Conservation (phyloP, 2,113 vertebrate species). For the Cyrtonyx montezumae region DNA sequence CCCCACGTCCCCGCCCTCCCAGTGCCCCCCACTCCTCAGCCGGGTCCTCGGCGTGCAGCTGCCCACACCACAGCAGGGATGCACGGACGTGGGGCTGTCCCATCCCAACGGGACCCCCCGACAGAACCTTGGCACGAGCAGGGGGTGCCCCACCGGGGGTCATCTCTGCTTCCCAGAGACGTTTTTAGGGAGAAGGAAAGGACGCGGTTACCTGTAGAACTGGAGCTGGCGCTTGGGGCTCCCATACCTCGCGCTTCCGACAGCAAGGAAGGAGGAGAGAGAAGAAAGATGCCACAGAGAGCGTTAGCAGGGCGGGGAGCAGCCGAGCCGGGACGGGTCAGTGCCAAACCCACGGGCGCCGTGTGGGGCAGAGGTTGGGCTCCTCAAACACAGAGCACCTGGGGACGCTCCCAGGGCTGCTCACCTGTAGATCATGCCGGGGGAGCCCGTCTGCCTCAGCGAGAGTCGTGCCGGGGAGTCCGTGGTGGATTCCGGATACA, state of each 20-base stretch:
- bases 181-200: background rate
- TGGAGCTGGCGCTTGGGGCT: conserved; percentile 99
- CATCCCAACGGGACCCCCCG: background rate
- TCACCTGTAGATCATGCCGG: conserved; percentile 99
- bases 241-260: conserved; percentile 96
- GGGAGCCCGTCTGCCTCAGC: conserved; percentile 94
- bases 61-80: no score
- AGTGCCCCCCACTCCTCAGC: background rate
- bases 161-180: background rate
- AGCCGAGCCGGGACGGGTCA: background rate
- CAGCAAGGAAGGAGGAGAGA: conserved; percentile 73
- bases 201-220: conserved; percentile 95
- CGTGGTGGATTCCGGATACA: conserved; percentile 99
- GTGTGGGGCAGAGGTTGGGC: no score
- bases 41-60: background rate
- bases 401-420: background rate
- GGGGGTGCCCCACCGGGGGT: no score
- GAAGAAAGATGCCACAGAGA: conserved; percentile 74
- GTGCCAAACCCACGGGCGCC: no score
- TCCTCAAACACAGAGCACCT: fast-evolving
- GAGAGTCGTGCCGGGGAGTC: conserved; percentile 98
- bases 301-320: conserved; percentile 16
- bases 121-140: background rate
- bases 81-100: background rate
- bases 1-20: background rate